Conservation (phyloP, 2,797 vertebrate genomes). For the Calcarius lapponicus region DNA sequence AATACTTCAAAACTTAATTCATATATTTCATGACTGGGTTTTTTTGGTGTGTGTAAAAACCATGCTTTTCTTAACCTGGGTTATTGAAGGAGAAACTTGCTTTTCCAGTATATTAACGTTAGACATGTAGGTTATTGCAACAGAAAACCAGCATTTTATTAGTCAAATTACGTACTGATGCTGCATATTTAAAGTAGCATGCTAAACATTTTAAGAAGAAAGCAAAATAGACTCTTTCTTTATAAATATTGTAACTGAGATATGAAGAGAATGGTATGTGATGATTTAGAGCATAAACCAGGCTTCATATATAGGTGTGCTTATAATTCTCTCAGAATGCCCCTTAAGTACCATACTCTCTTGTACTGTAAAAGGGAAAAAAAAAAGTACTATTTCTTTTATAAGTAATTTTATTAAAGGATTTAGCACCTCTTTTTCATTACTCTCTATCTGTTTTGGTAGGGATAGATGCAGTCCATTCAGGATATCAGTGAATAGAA, state of each 20-base stretch:
- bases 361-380: neutral
- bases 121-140: neutral
- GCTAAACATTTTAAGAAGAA: neutral
- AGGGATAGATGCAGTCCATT: neutral
- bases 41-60: neutral
- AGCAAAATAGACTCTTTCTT: neutral
- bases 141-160: neutral
- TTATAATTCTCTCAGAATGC: neutral
- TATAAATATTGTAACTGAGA: neutral
- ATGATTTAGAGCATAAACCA: neutral
- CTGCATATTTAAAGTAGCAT: too few relatives aligned
- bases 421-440: neutral
- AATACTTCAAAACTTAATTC: neutral
- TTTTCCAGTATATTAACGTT: neutral
- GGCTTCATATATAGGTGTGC: neutral
- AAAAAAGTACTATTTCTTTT: neutral
- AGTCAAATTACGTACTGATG: neutral
- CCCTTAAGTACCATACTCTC: neutral
- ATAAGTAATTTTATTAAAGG: neutral
- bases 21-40: neutral
- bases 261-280: neutral
- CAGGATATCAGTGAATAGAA: neutral
- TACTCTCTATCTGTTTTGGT: neutral
- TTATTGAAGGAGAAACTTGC: neutral
- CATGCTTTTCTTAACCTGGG: neutral